Base-by-base conservation (phyloP, 2,797 vertebrate species). In the Myotis vivesi region DNA sequence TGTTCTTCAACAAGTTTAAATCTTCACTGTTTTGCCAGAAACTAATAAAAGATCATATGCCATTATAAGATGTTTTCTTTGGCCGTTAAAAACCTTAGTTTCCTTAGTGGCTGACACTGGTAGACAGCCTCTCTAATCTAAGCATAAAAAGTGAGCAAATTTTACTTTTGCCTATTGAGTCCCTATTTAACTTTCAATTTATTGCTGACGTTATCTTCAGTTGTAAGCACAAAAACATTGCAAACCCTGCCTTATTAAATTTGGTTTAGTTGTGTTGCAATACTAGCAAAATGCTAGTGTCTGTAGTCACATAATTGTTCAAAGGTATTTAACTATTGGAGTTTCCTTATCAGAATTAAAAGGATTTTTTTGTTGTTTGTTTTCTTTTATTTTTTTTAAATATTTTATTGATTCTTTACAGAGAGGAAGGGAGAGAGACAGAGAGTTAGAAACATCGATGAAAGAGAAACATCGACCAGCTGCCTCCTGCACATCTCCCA, bases 111-210 rank as follows among this genome's bases (percentile, higher is more conserved):
- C 22, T 89, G 57, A 30, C 23, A 87, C 9, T 81, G 49, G 15
- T 5, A 64, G 23, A 64, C 19, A 93, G 10, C 81, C 28, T 91
- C 11, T 62, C 17, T 36, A 92, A 30, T 76, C 17, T 49, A 92
- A 44, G 3, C 36, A 79, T 41, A 55, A 84, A 76, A 57, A 53
- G 36, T 79, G 87, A 73, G n/a, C 49, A 88, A 62, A 90, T 84
- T 89, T 85, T 89, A 66, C 23, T 84, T 93, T 96, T 84, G 16
- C 13, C 53, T 51, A 22, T 64, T 62, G 51, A 81, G 3, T 71
- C 30, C 7, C 20, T 73, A 73, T 92, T 89, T 94, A 93, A 69
- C n/a, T 91, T 96, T 77, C 16, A 64, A 76, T 95, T 77, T 15
- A 49, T 62, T 92, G 75, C 38, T 91, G 41, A 38, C 3, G 41